Percentiles rank a stretch among this genome's conserved stretches.
phyloP scores from a whole-genome alignment of 2,113 vertebrate species.

The Platichthys stellatus region DNA sequence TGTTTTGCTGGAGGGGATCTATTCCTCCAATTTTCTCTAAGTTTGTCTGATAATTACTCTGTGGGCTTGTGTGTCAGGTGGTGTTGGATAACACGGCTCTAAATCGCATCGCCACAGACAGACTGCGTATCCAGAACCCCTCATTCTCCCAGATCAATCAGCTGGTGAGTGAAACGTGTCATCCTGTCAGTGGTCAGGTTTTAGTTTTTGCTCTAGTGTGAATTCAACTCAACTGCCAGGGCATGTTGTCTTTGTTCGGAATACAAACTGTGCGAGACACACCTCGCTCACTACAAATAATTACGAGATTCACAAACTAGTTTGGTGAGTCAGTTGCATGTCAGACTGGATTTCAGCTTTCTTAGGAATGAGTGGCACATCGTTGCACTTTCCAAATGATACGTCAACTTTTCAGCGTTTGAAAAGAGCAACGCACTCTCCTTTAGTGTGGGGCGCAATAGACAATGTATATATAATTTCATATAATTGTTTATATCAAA shows the following conservation, averaged over 20 bases:
- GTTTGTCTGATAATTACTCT: conserved; percentile 27
- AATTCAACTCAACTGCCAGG: background rate
- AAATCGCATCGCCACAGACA: conserved; percentile 95
- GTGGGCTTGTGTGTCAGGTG: conserved; percentile 81
- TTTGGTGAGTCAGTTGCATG: conserved; percentile 46
- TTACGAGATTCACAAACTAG: conserved; percentile 57
- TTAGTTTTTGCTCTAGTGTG: background rate
- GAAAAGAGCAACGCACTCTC: background rate
- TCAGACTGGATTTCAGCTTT: conserved; percentile 50
- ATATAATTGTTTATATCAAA: no score
- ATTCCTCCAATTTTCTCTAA: conserved; percentile 11
- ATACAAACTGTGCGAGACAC: background rate
- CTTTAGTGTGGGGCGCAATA: background rate
- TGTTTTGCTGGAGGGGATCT: conserved; percentile 9
- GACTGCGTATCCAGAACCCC: conserved; percentile 96
- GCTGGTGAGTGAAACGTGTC: conserved; percentile 85
- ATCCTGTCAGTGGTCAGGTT: conserved; percentile 4
- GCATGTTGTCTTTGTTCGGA: background rate
- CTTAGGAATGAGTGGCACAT: conserved; percentile 14
- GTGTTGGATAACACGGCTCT: conserved; percentile 96
- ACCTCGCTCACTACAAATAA: background rate
- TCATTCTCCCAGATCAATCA: conserved; percentile 99
- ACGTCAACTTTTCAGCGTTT: background rate
- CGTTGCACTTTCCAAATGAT: conserved; percentile 4
- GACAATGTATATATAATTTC: background rate